Evolutionary conservation across 2,888 invertebrate species (phyloP).

Genomic region (Erynnis tages): DNA sequence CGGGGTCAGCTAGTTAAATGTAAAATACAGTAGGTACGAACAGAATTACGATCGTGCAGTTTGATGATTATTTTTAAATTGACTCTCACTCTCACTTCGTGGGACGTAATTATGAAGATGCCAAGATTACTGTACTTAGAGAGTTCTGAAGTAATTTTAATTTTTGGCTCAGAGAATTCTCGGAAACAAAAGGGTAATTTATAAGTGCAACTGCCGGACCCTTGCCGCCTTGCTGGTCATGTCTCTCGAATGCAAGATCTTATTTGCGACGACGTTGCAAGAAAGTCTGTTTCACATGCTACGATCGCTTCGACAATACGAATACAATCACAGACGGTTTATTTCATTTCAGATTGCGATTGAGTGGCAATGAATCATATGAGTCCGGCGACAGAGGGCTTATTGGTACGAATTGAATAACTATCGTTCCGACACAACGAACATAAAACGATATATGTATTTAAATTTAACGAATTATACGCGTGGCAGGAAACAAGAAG

Average conservation of each 20-base stretch:
- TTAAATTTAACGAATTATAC: conserved; percentile 44
- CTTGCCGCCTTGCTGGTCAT: neutral
- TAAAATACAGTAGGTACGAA: neutral
- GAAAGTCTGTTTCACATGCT: conserved; percentile 39
- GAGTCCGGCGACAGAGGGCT: conserved; percentile 37
- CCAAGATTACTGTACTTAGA: conserved; percentile 13
- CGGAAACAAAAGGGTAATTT: neutral
- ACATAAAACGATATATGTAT: conserved; percentile 45
- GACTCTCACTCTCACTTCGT: conserved; percentile 17
- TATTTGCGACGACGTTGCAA: conserved; percentile 47
- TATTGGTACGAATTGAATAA: conserved; percentile 63
- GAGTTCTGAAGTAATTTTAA: conserved; percentile 5
- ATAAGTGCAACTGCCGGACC: neutral
- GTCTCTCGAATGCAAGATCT: conserved; percentile 36
- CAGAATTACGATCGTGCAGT: conserved; percentile 4
- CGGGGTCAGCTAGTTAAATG: neutral
- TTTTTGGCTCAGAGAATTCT: conserved; percentile 1
- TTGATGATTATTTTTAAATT: conserved; percentile 20
- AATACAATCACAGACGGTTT: conserved; percentile 52
- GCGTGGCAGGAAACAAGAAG: conserved; percentile 43
- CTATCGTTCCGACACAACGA: conserved; percentile 41
- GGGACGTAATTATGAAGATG: conserved; percentile 15
- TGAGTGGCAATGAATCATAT: conserved; percentile 58
- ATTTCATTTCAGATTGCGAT: conserved; percentile 57
- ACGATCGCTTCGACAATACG: conserved; percentile 40